Conservation (phyloP, 2,113 vertebrate species). For the Oenanthe melanoleuca region DNA sequence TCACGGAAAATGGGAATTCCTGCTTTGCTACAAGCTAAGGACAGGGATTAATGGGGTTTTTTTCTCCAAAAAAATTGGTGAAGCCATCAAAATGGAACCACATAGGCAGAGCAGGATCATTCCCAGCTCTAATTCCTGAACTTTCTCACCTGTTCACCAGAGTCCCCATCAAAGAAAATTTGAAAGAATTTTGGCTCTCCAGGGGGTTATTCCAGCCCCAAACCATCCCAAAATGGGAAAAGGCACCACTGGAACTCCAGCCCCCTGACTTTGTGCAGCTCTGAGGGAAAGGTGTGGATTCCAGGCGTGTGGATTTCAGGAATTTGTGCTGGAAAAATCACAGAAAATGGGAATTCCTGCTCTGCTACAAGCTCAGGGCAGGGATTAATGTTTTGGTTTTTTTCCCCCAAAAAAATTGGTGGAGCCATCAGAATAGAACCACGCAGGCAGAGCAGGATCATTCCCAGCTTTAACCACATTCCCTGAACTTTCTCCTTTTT, state of each 20-base stretch:
- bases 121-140: neutral
- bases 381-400: neutral
- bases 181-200: neutral
- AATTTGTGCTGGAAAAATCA: neutral
- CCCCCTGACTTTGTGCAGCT: too few relatives aligned
- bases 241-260: too few relatives aligned
- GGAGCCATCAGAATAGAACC: neutral
- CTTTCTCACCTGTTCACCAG: too few relatives aligned
- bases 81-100: rapidly evolving
- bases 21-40: neutral
- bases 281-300: too few relatives aligned
- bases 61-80: rapidly evolving
- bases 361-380: neutral
- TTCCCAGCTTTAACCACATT: neutral
- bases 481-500: neutral
- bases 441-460: neutral
- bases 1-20: neutral
- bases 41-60: neutral
- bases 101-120: neutral
- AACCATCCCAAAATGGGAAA: neutral
- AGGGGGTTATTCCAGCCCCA: neutral
- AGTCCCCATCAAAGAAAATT: neutral
- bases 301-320: too few relatives aligned
- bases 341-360: neutral
- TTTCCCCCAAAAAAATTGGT: neutral